Percentiles rank a stretch among this genome's conserved stretches.
These are phyloP conservation scores for Callosobruchus maculatus DNA, from an alignment of 2,888 invertebrate species.

Conservation along the genomic window DNA sequence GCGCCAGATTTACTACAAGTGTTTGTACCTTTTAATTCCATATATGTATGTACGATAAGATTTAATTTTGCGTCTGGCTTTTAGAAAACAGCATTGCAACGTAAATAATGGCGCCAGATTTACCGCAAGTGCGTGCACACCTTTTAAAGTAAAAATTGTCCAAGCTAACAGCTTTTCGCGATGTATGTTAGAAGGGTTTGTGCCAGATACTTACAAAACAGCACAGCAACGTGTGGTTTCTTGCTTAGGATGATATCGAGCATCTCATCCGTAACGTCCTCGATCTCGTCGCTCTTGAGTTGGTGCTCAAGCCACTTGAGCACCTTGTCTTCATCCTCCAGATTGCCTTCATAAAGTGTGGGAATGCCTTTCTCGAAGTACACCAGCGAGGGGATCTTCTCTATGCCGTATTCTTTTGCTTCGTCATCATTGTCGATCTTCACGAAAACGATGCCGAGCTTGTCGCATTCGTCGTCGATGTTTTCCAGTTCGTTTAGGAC, in stretches of 20 bases:
- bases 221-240: constrained; percentile 83
- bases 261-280: constrained; percentile 94
- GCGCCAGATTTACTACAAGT: no score
- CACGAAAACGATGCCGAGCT: constrained; percentile 84
- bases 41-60: no score
- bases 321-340: constrained; percentile 87
- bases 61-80: no score
- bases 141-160: no score
- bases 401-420: constrained; percentile 87
- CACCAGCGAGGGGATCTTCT: constrained; percentile 79
- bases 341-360: constrained; percentile 75
- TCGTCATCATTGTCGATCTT: constrained; percentile 89
- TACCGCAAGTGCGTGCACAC: no score
- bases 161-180: no score
- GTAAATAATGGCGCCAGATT: no score
- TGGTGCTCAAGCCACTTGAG: constrained; percentile 83
- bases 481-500: constrained; percentile 86
- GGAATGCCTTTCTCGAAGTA: constrained; percentile 76
- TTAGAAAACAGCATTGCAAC: no score
- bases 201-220: constrained; percentile 82
- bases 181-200: no score
- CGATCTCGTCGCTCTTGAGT: constrained; percentile 83
- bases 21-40: no score
- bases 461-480: constrained; percentile 90
- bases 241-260: constrained; percentile 83